Conservation (phyloP, 2,888 invertebrate species). For the Diogma glabrata region DNA sequence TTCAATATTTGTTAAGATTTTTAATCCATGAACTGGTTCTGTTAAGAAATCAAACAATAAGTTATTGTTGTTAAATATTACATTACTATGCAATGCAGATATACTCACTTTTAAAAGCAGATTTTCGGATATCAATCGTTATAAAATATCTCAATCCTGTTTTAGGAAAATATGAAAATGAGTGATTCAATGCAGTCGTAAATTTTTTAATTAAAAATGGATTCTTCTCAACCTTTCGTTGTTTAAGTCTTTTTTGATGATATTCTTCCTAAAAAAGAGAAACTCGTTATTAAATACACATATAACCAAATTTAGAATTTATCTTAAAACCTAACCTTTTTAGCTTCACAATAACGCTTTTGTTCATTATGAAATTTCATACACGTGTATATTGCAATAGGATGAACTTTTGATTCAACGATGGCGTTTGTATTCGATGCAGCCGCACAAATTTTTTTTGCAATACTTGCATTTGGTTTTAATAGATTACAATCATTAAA, state of each 20-base stretch:
- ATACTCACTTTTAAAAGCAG: conserved; percentile 6
- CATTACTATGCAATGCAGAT: no score
- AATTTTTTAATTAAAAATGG: neutral
- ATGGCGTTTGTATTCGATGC: neutral
- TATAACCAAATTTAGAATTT: neutral
- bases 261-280: neutral
- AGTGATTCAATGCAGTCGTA: neutral
- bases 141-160: conserved; percentile 4
- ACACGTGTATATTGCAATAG: conserved; percentile 1
- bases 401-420: conserved; percentile 1
- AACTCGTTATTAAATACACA: neutral
- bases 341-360: conserved; percentile 4
- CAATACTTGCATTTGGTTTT: neutral
- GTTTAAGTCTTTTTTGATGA: neutral
- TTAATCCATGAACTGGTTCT: conserved; percentile 24
- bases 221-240: neutral
- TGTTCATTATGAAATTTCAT: neutral
- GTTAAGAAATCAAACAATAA: no score
- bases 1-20: conserved; percentile 26
- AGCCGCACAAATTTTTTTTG: neutral
- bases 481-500: conserved; percentile 6
- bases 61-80: no score
- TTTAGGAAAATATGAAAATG: neutral
- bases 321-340: neutral
- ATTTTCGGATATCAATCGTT: conserved; percentile 8